Evolutionary conservation across 2,113 vertebrate species (phyloP).

Genomic region (Mobula birostris): DNA sequence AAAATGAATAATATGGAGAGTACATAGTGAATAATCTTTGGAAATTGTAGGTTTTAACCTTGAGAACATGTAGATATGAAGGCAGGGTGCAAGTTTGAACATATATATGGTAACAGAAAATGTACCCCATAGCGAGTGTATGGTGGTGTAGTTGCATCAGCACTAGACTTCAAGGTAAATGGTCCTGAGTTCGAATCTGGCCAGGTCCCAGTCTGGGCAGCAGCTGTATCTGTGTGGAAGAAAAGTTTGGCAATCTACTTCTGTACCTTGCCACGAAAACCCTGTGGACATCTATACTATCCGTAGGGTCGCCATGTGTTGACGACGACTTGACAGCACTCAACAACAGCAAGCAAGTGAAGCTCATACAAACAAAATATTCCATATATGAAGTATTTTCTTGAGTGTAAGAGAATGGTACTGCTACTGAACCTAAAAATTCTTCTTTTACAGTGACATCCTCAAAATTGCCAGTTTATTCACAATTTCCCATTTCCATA

Average conservation of each 20-base stretch:
- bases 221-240: too few relatives aligned
- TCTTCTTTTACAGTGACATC: background rate
- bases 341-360: too few relatives aligned
- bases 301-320: too few relatives aligned
- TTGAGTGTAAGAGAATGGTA: background rate
- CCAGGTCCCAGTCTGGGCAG: too few relatives aligned
- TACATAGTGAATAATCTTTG: too few relatives aligned
- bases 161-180: too few relatives aligned
- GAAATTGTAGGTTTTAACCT: background rate
- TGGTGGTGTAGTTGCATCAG: background rate
- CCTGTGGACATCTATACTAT: too few relatives aligned
- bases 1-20: background rate
- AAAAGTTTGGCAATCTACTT: too few relatives aligned
- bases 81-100: background rate
- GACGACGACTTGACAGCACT: too few relatives aligned
- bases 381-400: background rate
- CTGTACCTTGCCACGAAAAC: too few relatives aligned
- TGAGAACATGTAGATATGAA: background rate
- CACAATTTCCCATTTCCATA: background rate
- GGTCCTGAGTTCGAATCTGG: too few relatives aligned
- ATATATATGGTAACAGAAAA: background rate
- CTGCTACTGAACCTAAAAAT: background rate
- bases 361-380: background rate
- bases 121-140: background rate
- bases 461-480: background rate